Evolutionary conservation across 2,888 invertebrate species (phyloP).

Genomic region (Rhagium mordax): DNA sequence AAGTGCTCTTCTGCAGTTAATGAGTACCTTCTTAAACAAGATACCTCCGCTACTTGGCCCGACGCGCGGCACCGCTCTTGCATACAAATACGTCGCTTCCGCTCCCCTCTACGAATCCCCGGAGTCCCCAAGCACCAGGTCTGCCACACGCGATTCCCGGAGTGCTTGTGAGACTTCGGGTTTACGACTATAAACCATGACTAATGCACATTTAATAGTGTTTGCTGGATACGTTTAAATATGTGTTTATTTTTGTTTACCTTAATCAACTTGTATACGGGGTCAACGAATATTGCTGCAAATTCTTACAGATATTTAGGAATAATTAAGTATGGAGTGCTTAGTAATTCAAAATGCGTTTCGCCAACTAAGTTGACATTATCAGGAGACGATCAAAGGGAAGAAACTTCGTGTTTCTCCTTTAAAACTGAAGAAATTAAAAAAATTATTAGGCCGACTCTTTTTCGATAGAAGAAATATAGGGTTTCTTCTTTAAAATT

Average conservation of each 20-base stretch:
- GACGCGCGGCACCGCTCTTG: constrained; percentile 31
- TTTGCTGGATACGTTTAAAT: constrained; percentile 30
- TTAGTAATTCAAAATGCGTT: too few relatives aligned
- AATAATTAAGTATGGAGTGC: neutral
- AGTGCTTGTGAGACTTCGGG: constrained; percentile 31
- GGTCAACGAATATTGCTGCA: neutral
- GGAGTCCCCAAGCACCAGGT: constrained; percentile 16
- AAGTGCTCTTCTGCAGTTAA: constrained; percentile 52
- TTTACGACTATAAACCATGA: constrained; percentile 40
- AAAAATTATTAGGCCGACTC: too few relatives aligned
- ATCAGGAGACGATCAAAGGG: too few relatives aligned
- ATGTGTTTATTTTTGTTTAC: constrained; percentile 11
- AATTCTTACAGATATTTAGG: neutral
- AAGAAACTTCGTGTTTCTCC: too few relatives aligned
- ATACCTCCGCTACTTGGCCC: constrained; percentile 40
- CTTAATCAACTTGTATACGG: neutral
- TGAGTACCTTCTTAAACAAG: constrained; percentile 51
- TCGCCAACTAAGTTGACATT: too few relatives aligned
- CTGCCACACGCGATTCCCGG: constrained; percentile 23
- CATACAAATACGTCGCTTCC: constrained; percentile 33
- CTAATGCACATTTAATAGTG: constrained; percentile 47
- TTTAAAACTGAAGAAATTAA: too few relatives aligned
- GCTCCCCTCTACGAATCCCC: neutral
- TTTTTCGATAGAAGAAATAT: too few relatives aligned
- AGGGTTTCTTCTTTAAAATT: too few relatives aligned